Base-by-base conservation (phyloP, 2,888 invertebrate genomes). In the Pachymerium ferrugineum region DNA sequence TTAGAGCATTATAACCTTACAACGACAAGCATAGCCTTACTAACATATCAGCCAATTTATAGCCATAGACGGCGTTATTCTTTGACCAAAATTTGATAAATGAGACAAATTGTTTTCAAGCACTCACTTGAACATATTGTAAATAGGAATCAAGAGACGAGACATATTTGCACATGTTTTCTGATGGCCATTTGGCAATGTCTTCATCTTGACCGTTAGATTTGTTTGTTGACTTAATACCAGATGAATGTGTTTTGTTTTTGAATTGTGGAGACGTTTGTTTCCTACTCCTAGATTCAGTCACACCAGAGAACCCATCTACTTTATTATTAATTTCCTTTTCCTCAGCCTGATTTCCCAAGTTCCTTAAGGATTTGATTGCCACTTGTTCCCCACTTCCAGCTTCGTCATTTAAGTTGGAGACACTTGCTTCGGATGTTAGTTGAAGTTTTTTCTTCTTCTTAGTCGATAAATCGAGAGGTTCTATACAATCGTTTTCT, bases 41-140 rank as follows among this genome's bases (percentile, higher is more conserved):
- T n/a, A n/a, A n/a, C n/a, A n/a, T n/a, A n/a, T n/a, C n/a, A n/a
- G n/a, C n/a, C n/a, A n/a, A n/a, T n/a, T n/a, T n/a, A n/a, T n/a
- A n/a, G n/a, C n/a, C n/a, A n/a, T n/a, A n/a, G n/a, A n/a, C n/a
- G n/a, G n/a, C n/a, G n/a, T n/a, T n/a, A n/a, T n/a, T n/a, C n/a
- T n/a, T n/a, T n/a, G n/a, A n/a, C n/a, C n/a, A n/a, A n/a, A n/a
- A n/a, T n/a, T n/a, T n/a, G n/a, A n/a, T n/a, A n/a, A n/a, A n/a
- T n/a, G n/a, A n/a, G n/a, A n/a, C n/a, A n/a, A n/a, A n/a, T n/a
- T n/a, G n/a, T n/a, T n/a, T n/a, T n/a, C n/a, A n/a, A n/a, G n/a
- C n/a, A n/a, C 91, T 89, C 83, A 94, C 94, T 90, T 90, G 88
- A 77, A 90, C 90, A 82, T 95, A 95, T 85, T 94, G 94, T 72